phyloP scores from a whole-genome alignment of 2,888 invertebrate species.

The Blastobasis lacticolella region DNA sequence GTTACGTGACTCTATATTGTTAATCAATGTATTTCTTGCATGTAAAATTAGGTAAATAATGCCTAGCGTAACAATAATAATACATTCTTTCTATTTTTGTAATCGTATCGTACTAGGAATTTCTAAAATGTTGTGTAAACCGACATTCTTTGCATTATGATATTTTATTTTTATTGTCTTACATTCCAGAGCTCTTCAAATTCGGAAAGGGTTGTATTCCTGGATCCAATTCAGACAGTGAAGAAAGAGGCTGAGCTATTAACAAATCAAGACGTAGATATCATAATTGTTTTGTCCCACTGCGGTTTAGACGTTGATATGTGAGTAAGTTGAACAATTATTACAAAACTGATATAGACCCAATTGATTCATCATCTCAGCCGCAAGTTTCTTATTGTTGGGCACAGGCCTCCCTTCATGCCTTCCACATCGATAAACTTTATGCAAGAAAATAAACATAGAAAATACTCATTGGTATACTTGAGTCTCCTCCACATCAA shows the following conservation, averaged over 20 bases:
- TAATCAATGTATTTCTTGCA: background rate
- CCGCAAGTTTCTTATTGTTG: no score
- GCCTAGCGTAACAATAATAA: background rate
- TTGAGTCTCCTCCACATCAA: no score
- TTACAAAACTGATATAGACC: no score
- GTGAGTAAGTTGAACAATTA: conserved; percentile 18
- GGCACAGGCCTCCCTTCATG: no score
- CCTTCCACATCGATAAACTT: no score
- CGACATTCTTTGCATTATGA: background rate
- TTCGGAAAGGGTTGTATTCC: conserved; percentile 76
- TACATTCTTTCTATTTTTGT: background rate
- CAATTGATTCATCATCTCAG: no score
- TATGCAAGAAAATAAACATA: no score
- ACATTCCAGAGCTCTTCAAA: conserved; percentile 70
- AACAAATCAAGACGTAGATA: conserved; percentile 78
- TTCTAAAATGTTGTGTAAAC: background rate
- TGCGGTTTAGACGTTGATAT: conserved; percentile 82
- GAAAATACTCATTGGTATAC: no score
- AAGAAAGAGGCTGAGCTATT: conserved; percentile 76
- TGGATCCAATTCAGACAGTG: conserved; percentile 77
- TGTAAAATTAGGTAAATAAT: background rate
- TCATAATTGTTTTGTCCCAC: conserved; percentile 88
- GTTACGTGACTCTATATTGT: background rate
- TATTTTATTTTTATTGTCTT: conserved; percentile 15
- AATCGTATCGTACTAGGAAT: background rate